Base-by-base conservation (phyloP, 2,113 vertebrate genomes). In the Anarhynchus alexandrinus region DNA sequence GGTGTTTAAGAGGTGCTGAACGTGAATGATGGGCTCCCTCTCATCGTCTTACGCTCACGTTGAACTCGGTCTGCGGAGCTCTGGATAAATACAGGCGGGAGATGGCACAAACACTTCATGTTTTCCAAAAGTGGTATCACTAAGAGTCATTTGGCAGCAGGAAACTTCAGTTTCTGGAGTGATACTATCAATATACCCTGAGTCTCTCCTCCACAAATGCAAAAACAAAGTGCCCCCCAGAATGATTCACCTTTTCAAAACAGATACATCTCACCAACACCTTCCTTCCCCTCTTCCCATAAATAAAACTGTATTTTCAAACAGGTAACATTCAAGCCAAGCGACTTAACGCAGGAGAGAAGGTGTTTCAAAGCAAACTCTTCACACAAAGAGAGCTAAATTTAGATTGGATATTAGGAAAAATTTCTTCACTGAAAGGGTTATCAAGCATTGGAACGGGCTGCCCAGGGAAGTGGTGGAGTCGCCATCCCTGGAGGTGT, bases 291-390 rank as follows among this genome's bases (percentile, higher is more conserved):
- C 25, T 8, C 43, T 62, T 38, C 45, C 82, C 26, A 3, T 4
- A 11, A 45, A 64, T 18, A 17, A 78, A 61, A 14, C 36, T 18
- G 3, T 8, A 1, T 58, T 91, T 91, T 17, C 72, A 10, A 1
- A 66, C 0, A 0, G 62, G 49, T 8, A 47, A 17, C 0, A 1
- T 23, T n/a, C 45, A 4, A 64, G 15, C 45, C 65, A n/a, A 57
- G 45, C 14, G 57, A 13, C 7, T 27, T 15, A 32, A 23, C 0
- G 0, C 2, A 40, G 74, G 26, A 58, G 19, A 85, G 49, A 57
- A 81, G 32, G 23, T 0, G 1, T 54, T 38, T 34, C 43, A 76
- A 36, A 58, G 73, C 57, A 58, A 82, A 38, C 23, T 5, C 1
- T 40, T n/a, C 85, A 34, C 23, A 18, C 27, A 32, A 21, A 64